Percentiles rank a stretch among this genome's conserved stretches.
These are phyloP conservation scores for Panthera uncia DNA, from an alignment of 2,113 vertebrate genomes.

Conservation along the genomic window DNA sequence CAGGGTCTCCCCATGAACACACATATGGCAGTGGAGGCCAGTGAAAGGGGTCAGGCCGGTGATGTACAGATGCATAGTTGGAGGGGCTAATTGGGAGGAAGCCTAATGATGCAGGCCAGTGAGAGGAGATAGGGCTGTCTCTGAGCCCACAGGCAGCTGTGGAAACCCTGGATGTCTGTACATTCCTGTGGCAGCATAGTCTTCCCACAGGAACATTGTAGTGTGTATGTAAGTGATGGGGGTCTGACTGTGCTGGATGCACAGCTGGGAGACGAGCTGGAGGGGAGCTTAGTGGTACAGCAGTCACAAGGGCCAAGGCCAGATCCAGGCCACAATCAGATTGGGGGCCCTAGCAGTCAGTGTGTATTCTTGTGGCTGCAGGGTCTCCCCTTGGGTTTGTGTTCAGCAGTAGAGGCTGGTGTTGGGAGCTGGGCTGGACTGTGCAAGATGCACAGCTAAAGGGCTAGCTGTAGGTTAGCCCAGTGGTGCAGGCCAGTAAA, in stretches of 20 bases:
- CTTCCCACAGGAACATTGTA: background rate
- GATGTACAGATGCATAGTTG: background rate
- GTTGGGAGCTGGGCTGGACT: background rate
- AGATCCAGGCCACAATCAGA: background rate
- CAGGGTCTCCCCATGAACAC: background rate
- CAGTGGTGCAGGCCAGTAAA: background rate
- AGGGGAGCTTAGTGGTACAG: background rate
- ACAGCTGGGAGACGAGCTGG: background rate
- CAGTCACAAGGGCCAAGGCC: background rate
- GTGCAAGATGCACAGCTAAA: background rate
- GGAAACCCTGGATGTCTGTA: background rate
- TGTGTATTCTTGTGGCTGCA: background rate
- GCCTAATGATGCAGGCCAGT: background rate
- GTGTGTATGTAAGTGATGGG: background rate
- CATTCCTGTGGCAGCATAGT: background rate
- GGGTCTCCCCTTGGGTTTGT: background rate
- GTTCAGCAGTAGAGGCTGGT: background rate
- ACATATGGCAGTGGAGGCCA: background rate
- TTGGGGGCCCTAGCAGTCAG: background rate
- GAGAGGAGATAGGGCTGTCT: background rate
- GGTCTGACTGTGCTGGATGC: background rate
- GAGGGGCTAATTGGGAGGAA: background rate
- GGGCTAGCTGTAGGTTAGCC: background rate
- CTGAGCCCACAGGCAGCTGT: background rate
- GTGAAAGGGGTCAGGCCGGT: background rate